These are phyloP conservation scores for Ammodytes marinus DNA, from an alignment of 2,113 vertebrate species.

Conservation along the genomic window DNA sequence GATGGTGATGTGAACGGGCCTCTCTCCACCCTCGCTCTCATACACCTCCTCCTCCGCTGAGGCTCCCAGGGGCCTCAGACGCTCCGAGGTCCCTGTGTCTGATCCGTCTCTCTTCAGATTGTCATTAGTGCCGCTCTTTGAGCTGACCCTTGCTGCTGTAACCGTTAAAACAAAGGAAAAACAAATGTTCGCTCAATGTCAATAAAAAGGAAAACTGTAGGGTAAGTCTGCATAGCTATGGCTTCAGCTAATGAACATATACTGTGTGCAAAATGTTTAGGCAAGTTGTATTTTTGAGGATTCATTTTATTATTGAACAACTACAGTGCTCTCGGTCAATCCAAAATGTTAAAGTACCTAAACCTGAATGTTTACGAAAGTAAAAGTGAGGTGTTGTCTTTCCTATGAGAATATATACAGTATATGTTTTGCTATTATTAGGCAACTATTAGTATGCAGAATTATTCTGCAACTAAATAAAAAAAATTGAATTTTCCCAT, in stretches of 20 bases:
- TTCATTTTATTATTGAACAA: too few relatives aligned
- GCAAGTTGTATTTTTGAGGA: too few relatives aligned
- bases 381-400: too few relatives aligned
- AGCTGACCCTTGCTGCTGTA: conserved; percentile 61
- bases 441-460: too few relatives aligned
- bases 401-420: too few relatives aligned
- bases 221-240: not conserved
- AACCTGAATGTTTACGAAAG: too few relatives aligned
- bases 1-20: conserved; percentile 83
- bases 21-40: conserved; percentile 70
- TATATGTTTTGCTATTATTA: too few relatives aligned
- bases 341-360: too few relatives aligned
- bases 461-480: too few relatives aligned
- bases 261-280: not conserved
- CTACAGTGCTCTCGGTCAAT: too few relatives aligned
- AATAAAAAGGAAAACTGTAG: not conserved
- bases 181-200: not conserved
- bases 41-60: conserved; percentile 79
- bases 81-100: conserved; percentile 66
- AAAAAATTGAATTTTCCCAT: too few relatives aligned
- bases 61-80: conserved; percentile 82
- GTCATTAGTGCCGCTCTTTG: conserved; percentile 60
- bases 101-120: conserved; percentile 73
- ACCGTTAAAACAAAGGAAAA: conserved; percentile 26
- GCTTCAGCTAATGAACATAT: not conserved